These are phyloP conservation scores for Neoscelio sp. DNA, from an alignment of 2,888 invertebrate species.

Conservation along the genomic window DNA sequence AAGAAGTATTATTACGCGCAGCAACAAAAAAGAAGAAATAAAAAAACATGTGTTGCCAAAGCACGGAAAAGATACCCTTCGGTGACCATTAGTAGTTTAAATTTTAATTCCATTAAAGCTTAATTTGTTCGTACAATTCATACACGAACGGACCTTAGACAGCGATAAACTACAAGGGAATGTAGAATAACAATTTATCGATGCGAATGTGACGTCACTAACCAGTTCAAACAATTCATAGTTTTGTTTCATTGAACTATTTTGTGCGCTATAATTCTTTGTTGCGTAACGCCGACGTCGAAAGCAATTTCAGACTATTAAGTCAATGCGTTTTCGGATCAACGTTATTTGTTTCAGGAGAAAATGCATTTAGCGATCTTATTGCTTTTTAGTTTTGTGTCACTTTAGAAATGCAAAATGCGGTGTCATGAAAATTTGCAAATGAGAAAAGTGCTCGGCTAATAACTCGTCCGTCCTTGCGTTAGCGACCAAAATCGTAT, in stretches of 20 bases:
- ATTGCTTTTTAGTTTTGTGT: too few species aligned
- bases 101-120: too few species aligned
- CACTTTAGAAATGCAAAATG: too few species aligned
- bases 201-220: conserved; percentile 15
- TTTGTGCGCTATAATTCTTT: conserved; percentile 7
- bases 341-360: conserved; percentile 23
- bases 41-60: conserved; percentile 14
- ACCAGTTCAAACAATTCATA: conserved; percentile 20
- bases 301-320: conserved; percentile 25
- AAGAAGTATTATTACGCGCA: conserved; percentile 27
- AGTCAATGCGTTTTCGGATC: conserved; percentile 21
- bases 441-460: too few species aligned
- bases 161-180: too few species aligned
- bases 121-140: too few species aligned
- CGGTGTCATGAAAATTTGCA: too few species aligned
- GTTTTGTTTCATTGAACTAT: conserved; percentile 40
- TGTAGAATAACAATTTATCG: conserved; percentile 5
- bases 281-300: conserved; percentile 18
- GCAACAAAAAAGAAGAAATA: not conserved
- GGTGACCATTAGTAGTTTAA: not conserved
- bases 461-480: too few species aligned
- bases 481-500: too few species aligned
- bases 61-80: conserved; percentile 4
- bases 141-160: too few species aligned
- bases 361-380: conserved; percentile 1